Evolutionary conservation across 2,797 vertebrate species (phyloP).

Genomic region (Atherinosoma microstoma): DNA sequence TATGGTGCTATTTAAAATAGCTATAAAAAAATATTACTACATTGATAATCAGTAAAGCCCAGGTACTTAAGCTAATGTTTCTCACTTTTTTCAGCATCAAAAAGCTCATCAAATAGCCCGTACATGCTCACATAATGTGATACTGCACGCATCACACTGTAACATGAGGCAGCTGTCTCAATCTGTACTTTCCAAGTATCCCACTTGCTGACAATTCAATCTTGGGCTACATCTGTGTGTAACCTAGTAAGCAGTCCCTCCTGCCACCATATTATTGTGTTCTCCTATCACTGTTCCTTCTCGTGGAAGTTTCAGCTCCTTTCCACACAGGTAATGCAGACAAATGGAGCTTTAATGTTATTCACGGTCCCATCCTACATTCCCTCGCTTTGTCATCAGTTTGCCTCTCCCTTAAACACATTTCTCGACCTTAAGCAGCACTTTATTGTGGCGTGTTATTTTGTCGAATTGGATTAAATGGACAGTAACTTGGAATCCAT

Average conservation of each 20-base stretch:
- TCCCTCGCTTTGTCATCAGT: conserved; percentile 82
- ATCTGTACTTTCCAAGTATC: conserved; percentile 72
- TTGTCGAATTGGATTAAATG: conserved; percentile 83
- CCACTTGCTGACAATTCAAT: conserved; percentile 76
- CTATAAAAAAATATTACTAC: conserved; percentile 13
- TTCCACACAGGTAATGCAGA: conserved; percentile 78
- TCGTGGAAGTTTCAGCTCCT: conserved; percentile 73
- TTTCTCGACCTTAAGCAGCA: conserved; percentile 86
- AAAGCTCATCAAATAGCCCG: conserved; percentile 61
- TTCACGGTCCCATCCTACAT: conserved; percentile 79
- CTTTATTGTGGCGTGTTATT: conserved; percentile 89
- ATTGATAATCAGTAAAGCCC: conserved; percentile 13
- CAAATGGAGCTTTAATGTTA: conserved; percentile 84
- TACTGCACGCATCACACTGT: conserved; percentile 67
- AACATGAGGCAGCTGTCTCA: conserved; percentile 78
- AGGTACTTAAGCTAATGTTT: conserved; percentile 23
- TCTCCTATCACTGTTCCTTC: conserved; percentile 70
- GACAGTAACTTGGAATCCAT: conserved; percentile 83
- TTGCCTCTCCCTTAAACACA: conserved; percentile 78
- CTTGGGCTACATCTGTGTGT: conserved; percentile 70
- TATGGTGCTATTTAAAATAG: background rate
- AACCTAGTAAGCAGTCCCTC: conserved; percentile 79
- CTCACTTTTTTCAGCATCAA: conserved; percentile 35
- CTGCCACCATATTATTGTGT: conserved; percentile 80
- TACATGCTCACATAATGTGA: conserved; percentile 69